Conservation (phyloP, 1,140 invertebrate species). For the Protaetia brevitarsis region DNA sequence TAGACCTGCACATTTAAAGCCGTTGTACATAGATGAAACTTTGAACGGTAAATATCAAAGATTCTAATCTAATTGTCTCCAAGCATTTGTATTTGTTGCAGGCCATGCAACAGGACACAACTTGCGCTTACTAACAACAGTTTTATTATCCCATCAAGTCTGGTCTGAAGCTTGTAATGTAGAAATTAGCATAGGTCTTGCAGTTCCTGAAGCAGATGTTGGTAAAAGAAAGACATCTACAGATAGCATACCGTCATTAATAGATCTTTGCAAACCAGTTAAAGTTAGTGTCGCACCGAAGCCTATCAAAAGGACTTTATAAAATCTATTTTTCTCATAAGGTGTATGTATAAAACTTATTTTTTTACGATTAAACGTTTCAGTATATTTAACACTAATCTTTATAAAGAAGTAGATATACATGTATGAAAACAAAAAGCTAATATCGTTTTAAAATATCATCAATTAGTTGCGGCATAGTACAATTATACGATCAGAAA, state of each 20-base stretch:
- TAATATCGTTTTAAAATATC: too few species aligned
- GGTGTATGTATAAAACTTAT: too few species aligned
- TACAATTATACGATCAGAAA: too few species aligned
- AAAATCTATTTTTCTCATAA: not conserved
- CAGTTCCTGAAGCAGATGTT: conserved; percentile 65
- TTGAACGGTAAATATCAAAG: conserved; percentile 33
- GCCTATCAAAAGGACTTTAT: conserved; percentile 66
- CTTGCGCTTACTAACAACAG: conserved; percentile 78
- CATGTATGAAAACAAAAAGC: too few species aligned
- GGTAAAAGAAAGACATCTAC: conserved; percentile 56
- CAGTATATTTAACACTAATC: too few species aligned
- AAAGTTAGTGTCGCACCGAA: conserved; percentile 87
- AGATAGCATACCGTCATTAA: conserved; percentile 60
- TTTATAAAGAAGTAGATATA: too few species aligned
- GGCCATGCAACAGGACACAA: conserved; percentile 53
- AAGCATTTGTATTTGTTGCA: conserved; percentile 10
- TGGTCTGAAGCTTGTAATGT: conserved; percentile 88
- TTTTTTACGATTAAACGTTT: too few species aligned
- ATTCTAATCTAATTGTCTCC: conserved; percentile 17
- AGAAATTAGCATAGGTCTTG: conserved; percentile 79
- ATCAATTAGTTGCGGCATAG: too few species aligned
- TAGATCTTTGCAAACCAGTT: conserved; percentile 86
- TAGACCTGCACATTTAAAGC: conserved; percentile 64
- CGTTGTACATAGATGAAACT: conserved; percentile 47
- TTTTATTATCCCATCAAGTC: conserved; percentile 84